Evolutionary conservation across 2,797 vertebrate species (phyloP).

Genomic region (Gastrophryne carolinensis): DNA sequence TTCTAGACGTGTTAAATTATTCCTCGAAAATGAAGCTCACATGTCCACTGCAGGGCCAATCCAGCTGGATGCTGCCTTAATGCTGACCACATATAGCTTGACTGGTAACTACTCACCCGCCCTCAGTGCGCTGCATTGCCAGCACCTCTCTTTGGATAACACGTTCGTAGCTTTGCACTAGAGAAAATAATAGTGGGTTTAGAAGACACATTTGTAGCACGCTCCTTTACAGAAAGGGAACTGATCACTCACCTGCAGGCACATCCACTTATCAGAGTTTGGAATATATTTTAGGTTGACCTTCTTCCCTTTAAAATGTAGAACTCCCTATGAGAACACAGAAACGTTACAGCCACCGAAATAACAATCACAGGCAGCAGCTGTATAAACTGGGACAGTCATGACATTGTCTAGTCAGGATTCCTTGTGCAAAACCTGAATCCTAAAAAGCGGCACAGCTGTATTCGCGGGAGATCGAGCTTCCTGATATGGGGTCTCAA

Average conservation of each 20-base stretch:
- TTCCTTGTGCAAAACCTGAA: slow-evolving; percentile 25
- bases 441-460: too few relatives aligned
- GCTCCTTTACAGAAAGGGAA: neutral
- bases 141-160: slow-evolving; percentile 72
- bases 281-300: slow-evolving; percentile 73
- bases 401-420: neutral
- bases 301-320: slow-evolving; percentile 72
- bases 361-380: neutral
- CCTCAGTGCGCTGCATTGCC: slow-evolving; percentile 72
- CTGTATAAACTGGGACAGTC: neutral
- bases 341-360: slow-evolving; percentile 52
- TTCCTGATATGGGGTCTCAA: too few relatives aligned
- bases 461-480: too few relatives aligned
- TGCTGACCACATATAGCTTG: too few relatives aligned
- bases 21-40: too few relatives aligned
- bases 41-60: too few relatives aligned
- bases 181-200: slow-evolving; percentile 46
- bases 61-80: too few relatives aligned
- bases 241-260: slow-evolving; percentile 70
- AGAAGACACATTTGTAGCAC: neutral
- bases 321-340: slow-evolving; percentile 68
- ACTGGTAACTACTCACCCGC: slow-evolving; percentile 74
- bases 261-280: slow-evolving; percentile 73
- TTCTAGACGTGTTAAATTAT: too few relatives aligned
- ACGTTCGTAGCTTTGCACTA: slow-evolving; percentile 71